Evolutionary conservation across 2,797 vertebrate genomes (phyloP).

Genomic region (Gallinago solitaria): DNA sequence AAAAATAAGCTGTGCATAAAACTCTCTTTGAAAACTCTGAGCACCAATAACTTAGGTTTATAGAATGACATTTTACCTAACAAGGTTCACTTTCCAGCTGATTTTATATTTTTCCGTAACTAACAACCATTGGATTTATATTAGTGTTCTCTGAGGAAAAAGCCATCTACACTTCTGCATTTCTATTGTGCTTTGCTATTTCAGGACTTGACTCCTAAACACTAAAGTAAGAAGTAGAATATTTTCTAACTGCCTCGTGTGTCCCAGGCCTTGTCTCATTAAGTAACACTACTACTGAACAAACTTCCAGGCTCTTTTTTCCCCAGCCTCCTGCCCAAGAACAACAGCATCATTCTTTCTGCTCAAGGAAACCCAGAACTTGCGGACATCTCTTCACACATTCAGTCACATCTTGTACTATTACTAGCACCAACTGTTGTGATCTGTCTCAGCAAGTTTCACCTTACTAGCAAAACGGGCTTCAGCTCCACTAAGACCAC

Average conservation of each 20-base stretch:
- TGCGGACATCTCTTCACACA: background rate
- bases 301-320: background rate
- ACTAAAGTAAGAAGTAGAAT: background rate
- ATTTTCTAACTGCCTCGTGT: background rate
- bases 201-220: background rate
- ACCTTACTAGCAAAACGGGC: background rate
- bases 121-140: background rate
- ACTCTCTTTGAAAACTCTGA: background rate
- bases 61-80: background rate
- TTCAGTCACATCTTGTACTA: background rate
- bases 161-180: background rate
- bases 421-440: background rate
- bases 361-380: background rate
- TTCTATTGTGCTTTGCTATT: background rate
- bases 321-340: background rate
- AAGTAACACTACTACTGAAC: background rate
- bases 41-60: background rate
- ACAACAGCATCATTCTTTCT: background rate
- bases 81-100: background rate
- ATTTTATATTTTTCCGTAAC: background rate
- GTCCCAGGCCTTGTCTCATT: background rate
- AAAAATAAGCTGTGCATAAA: background rate
- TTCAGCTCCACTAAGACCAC: background rate
- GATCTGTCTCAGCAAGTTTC: background rate
- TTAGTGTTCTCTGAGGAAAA: background rate